These are phyloP conservation scores for Brachionus koreanus DNA, from an alignment of 1,140 invertebrate genomes.

Conservation along the genomic window DNA sequence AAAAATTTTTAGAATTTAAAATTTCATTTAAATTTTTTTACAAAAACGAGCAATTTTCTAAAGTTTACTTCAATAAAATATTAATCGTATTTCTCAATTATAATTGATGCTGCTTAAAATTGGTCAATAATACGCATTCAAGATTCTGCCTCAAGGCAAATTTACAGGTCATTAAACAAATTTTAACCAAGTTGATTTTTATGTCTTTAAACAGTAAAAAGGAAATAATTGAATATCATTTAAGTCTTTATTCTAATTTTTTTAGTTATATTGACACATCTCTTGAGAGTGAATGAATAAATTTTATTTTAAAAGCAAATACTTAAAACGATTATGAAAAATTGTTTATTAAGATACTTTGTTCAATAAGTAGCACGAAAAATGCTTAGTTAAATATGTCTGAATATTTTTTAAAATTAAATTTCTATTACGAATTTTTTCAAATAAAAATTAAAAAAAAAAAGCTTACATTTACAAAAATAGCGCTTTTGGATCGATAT, in stretches of 20 bases:
- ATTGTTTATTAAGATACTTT: not conserved
- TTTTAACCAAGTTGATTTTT: not conserved
- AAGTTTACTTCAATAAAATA: too few relatives aligned
- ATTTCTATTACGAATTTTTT: not conserved
- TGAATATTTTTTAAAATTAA: not conserved
- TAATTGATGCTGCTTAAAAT: not conserved
- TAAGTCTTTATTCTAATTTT: not conserved
- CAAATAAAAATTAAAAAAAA: not conserved
- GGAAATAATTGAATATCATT: not conserved
- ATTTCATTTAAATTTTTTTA: too few relatives aligned
- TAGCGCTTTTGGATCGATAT: not conserved
- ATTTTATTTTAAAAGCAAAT: not conserved
- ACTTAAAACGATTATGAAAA: not conserved
- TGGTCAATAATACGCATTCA: not conserved
- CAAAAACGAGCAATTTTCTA: too few relatives aligned
- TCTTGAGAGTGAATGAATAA: not conserved
- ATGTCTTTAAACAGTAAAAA: not conserved
- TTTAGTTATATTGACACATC: not conserved
- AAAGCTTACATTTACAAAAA: not conserved
- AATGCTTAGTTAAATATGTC: not conserved
- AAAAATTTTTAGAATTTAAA: too few relatives aligned
- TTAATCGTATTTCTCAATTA: not conserved
- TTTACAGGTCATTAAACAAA: not conserved
- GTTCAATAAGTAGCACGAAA: not conserved
- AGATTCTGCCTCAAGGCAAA: not conserved